phyloP scores from a whole-genome alignment of 2,113 vertebrate species.

The Cnemophilus loriae region DNA sequence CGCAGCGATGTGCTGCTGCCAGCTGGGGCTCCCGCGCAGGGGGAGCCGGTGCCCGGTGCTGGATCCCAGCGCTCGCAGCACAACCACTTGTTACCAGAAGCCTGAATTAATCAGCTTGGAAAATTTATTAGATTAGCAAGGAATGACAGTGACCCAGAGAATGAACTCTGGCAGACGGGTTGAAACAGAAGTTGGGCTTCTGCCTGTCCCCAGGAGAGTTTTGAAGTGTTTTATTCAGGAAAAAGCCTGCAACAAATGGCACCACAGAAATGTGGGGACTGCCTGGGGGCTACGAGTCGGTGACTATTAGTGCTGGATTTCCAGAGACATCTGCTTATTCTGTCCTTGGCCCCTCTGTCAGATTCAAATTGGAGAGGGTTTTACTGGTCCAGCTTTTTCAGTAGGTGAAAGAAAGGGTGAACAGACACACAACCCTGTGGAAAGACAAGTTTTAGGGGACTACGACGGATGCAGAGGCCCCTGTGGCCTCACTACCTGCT shows the following conservation, averaged over 20 bases:
- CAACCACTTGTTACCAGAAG: neutral
- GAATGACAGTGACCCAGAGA: neutral
- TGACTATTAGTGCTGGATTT: neutral
- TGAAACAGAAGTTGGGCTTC: neutral
- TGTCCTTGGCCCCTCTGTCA: neutral
- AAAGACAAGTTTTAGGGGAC: neutral
- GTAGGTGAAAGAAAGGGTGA: neutral
- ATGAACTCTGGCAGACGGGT: neutral
- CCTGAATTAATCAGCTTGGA: neutral
- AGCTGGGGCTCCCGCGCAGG: neutral
- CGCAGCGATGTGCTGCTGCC: neutral
- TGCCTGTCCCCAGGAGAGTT: neutral
- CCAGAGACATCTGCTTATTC: neutral
- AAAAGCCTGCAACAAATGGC: neutral
- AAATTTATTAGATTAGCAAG: neutral
- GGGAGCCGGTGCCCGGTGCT: neutral
- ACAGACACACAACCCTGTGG: rapidly evolving
- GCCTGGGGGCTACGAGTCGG: neutral
- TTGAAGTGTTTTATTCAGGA: neutral
- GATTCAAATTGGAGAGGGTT: neutral
- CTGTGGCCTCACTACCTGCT: neutral
- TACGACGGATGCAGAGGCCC: neutral
- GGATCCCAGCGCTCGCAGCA: neutral
- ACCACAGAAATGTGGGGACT: neutral
- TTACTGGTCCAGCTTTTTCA: neutral